Evolutionary conservation across 1,140 invertebrate species (phyloP), one percentile per base, ranked within the genome.

Genomic region (Procambarus clarkii): DNA sequence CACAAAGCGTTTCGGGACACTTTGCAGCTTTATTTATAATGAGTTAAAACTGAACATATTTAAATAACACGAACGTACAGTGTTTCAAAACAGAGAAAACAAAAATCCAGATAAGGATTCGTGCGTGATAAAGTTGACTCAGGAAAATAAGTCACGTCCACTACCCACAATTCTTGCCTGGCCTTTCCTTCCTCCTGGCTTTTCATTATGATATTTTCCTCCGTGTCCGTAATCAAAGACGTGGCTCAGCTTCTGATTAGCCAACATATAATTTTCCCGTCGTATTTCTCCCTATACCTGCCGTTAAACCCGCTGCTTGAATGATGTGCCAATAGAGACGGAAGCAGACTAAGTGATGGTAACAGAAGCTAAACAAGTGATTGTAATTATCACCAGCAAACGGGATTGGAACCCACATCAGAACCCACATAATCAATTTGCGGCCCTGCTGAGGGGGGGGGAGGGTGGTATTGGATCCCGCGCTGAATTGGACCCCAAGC

Each of bases 301-400:
- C 7, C 46, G 45, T 48, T 46, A 79, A 79, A 79, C 44, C 78
- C 44, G 78, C 15, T 79, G 45, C 15, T 45, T 79, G 78, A 79
- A 79, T 79, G 78, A 79, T 54, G 50, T 4, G 0, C 24, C 69
- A 81, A 81, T 81, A 81, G n/a, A 81, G 48, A n/a, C 7, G 24
- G 79, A 81, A 54, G 79, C 79, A 21, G 13, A 34, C 11, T n/a
- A 81, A 81, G 54, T 54, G 79, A 58, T 54, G 79, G 21, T 13
- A 54, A 81, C 79, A 58, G 79, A 81, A 81, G 79, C 79, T 81
- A 81, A 81, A 81, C 79, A 81, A 81, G 79, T 81, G 79, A 58
- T 54, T 81, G 79, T 81, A 81, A 81, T 81, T 81, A 81, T 8
- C 48, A 81, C 48, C 48, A 34, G 5, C 79, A 13, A 46, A 13